Evolutionary conservation across 2,113 vertebrate genomes (phyloP).

Genomic region (Anolis sagrei): DNA sequence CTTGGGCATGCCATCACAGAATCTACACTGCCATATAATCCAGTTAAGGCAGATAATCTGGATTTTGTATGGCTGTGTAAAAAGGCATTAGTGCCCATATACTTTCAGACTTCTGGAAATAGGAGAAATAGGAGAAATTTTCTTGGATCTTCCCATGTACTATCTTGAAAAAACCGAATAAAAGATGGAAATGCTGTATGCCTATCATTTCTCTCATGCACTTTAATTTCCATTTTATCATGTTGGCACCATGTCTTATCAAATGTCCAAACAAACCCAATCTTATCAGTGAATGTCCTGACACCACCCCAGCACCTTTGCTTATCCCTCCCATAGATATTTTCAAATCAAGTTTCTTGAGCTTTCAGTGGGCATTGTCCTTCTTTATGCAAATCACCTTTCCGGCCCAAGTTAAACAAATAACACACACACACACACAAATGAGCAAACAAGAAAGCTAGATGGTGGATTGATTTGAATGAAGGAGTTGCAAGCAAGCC

Average conservation of each 20-base stretch:
- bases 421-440: neutral
- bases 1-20: no score
- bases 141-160: neutral
- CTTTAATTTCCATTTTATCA: neutral
- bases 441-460: neutral
- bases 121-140: neutral
- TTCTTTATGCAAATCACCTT: neutral
- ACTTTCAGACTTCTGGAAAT: no score
- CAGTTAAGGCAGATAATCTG: no score
- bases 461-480: neutral
- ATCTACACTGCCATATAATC: no score
- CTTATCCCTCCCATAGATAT: neutral
- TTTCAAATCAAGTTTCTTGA: neutral
- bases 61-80: no score
- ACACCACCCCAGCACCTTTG: neutral
- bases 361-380: no score
- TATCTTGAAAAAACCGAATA: neutral
- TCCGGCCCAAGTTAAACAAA: neutral
- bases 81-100: no score
- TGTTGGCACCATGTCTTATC: neutral
- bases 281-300: neutral
- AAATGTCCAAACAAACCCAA: neutral
- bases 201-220: neutral
- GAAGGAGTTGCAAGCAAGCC: neutral
- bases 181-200: neutral